Base-by-base conservation (phyloP, 2,797 vertebrate genomes). In the Catostomus latipinnis region DNA sequence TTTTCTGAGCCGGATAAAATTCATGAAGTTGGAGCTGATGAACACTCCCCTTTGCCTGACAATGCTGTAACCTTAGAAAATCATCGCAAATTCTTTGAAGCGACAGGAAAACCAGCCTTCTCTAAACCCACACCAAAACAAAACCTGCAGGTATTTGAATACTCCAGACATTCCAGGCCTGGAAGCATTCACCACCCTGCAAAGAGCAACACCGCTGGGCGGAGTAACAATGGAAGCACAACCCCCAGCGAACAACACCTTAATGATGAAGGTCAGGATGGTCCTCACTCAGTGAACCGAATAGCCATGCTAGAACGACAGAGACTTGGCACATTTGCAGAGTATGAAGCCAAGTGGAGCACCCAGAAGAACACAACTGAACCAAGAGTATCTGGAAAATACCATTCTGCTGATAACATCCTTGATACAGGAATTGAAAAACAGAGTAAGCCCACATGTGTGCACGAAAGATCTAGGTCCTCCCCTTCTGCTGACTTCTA, bases 1-100 rank as follows among this genome's bases (percentile, higher is more conserved):
- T 98, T 96, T 88, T 99, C 98, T 0, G 98, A 99, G 81, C 98
- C 98, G 0, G 96, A 98, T 82, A 98, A 98, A 87, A 99, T 99
- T 58, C 91, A 99, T 6, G 91, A 96, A 84, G 94, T 98, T 13
- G 98, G 98, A 0, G 86, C 95, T 57, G 88, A 88, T 0, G 93
- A 93, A 48, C 88, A 89, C 5, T 63, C 58, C 1, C 0, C 0
- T 14, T 52, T 71, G 61, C 81, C 89, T 50, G 94, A 94, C 82
- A 86, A 86, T 0, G 58, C 89, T 43, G 88, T 81, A 50, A 93
- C 94, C 0, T 94, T 95, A 83, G 90, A 91, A 0, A 94, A 96
- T 78, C 92, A 92, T 50, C 92, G 93, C 87, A 95, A 91, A 71
- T 92, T 94, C 76, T 95, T 95, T 71, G 95, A 96, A 88, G 93